Percentiles rank a stretch among this genome's conserved stretches.
phyloP scores from a whole-genome alignment of 2,113 vertebrate genomes.

The Tiliqua scincoides region DNA sequence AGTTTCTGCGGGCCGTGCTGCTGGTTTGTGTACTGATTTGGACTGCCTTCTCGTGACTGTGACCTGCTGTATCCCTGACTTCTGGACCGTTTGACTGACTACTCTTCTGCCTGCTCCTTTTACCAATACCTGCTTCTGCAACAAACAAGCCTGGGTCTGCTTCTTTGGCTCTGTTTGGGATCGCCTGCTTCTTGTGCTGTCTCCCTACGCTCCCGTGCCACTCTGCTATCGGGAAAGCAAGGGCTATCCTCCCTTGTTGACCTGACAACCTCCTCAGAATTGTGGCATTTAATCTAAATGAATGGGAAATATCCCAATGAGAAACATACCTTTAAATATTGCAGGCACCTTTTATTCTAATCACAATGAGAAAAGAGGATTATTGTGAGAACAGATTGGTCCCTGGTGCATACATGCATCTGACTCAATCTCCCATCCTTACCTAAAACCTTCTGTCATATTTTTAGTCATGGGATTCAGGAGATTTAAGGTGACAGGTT shows the following conservation, averaged over 20 bases:
- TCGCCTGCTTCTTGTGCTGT: too few species aligned
- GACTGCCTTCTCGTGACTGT: too few species aligned
- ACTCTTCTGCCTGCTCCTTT: too few species aligned
- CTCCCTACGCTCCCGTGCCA: too few species aligned
- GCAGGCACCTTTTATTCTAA: not conserved
- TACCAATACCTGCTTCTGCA: too few species aligned
- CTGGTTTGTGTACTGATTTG: too few species aligned
- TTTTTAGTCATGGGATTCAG: conserved; percentile 37
- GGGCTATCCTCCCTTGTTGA: not conserved
- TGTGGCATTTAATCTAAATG: conserved; percentile 10
- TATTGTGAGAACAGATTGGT: conserved; percentile 32
- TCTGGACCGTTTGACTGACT: too few species aligned
- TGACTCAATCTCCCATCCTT: conserved; percentile 28
- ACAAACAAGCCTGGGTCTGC: too few species aligned
- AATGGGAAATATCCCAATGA: conserved; percentile 28
- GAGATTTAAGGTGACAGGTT: conserved; percentile 37
- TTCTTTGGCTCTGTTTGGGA: too few species aligned
- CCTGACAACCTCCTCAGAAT: not conserved
- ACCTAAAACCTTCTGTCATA: conserved; percentile 32
- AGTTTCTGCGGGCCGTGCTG: too few species aligned
- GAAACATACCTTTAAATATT: conserved; percentile 21
- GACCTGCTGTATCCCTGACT: too few species aligned
- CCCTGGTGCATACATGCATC: conserved; percentile 5
- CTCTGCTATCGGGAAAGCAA: too few species aligned
- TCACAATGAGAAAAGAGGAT: conserved; percentile 26